Percentiles rank a stretch among this genome's conserved stretches.
Conservation (phyloP, 37 sponge, comb jelly and placozoan species). For the Tethya wilhelma region DNA sequence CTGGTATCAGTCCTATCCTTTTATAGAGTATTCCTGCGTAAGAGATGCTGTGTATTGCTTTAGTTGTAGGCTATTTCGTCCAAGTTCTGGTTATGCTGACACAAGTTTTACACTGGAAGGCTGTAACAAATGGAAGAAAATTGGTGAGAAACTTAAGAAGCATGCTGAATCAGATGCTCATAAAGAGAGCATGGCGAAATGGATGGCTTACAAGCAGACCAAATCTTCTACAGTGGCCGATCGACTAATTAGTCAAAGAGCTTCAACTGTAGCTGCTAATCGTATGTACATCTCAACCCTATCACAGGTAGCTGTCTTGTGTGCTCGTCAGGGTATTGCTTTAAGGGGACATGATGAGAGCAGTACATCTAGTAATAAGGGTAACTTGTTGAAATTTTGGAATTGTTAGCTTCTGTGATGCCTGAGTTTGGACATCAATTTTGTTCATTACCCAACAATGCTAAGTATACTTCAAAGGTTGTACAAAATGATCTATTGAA, state of each 20-base stretch:
- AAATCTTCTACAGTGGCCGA: slow-evolving; percentile 34
- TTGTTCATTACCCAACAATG: slow-evolving; percentile 15
- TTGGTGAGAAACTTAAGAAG: slow-evolving; percentile 30
- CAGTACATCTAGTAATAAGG: slow-evolving; percentile 32
- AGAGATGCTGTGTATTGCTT: slow-evolving; percentile 44
- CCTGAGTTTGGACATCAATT: slow-evolving; percentile 25
- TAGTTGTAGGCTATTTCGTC: slow-evolving; percentile 27
- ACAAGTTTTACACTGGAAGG: slow-evolving; percentile 27
- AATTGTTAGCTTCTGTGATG: slow-evolving; percentile 28
- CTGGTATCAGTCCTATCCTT: slow-evolving; percentile 37
- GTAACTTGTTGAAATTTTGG: slow-evolving; percentile 42
- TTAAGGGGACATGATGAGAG: no score
- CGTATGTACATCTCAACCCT: slow-evolving; percentile 24
- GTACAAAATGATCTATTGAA: slow-evolving; percentile 50
- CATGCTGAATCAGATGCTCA: slow-evolving; percentile 41
- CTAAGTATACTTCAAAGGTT: slow-evolving; percentile 39
- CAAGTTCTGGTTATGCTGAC: slow-evolving; percentile 32
- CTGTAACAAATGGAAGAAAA: slow-evolving; percentile 45
- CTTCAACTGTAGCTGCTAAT: slow-evolving; percentile 33
- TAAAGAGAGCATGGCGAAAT: slow-evolving; percentile 36
- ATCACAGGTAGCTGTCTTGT: slow-evolving; percentile 37
- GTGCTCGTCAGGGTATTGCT: slow-evolving; percentile 43
- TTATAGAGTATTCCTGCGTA: slow-evolving; percentile 42
- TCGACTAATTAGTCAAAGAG: slow-evolving; percentile 34
- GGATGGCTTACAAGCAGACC: slow-evolving; percentile 41